Percentiles rank a stretch among this genome's conserved stretches.
These are phyloP conservation scores for Caenorhabditis drosophilae DNA, from an alignment of 2,888 invertebrate genomes.

Conservation along the genomic window DNA sequence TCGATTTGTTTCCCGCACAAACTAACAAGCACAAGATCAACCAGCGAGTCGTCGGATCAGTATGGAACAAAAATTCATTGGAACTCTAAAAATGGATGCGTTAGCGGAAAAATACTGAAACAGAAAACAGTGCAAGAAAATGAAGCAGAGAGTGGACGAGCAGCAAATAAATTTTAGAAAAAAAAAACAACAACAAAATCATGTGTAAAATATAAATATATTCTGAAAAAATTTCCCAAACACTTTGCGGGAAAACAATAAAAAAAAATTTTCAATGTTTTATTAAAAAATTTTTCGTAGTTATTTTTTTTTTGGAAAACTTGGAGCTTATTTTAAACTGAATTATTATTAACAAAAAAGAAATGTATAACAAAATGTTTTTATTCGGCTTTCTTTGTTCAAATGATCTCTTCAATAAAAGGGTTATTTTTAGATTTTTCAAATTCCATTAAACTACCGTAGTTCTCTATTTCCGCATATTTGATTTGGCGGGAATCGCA, in stretches of 20 bases:
- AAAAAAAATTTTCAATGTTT: too few relatives aligned
- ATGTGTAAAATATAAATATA: neutral
- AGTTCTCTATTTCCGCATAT: too few relatives aligned
- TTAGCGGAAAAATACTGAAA: neutral
- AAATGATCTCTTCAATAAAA: neutral
- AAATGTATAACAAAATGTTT: too few relatives aligned
- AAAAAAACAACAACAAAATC: neutral
- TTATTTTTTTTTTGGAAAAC: too few relatives aligned
- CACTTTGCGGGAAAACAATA: too few relatives aligned
- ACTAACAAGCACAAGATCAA: constrained; percentile 22
- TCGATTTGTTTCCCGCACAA: constrained; percentile 29
- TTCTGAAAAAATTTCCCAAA: too few relatives aligned
- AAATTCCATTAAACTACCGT: too few relatives aligned
- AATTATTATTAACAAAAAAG: too few relatives aligned
- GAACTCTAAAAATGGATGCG: constrained; percentile 16
- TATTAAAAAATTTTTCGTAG: neutral
- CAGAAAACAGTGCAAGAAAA: neutral
- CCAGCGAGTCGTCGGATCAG: constrained; percentile 32
- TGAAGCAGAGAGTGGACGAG: neutral
- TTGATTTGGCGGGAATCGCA: neutral
- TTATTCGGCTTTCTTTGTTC: too few relatives aligned
- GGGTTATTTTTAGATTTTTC: neutral
- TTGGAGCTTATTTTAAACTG: too few relatives aligned
- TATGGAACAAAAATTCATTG: constrained; percentile 24
- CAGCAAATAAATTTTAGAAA: neutral